phyloP scores from a whole-genome alignment of 2,797 vertebrate genomes.

The Syngnathus rostellatus region DNA sequence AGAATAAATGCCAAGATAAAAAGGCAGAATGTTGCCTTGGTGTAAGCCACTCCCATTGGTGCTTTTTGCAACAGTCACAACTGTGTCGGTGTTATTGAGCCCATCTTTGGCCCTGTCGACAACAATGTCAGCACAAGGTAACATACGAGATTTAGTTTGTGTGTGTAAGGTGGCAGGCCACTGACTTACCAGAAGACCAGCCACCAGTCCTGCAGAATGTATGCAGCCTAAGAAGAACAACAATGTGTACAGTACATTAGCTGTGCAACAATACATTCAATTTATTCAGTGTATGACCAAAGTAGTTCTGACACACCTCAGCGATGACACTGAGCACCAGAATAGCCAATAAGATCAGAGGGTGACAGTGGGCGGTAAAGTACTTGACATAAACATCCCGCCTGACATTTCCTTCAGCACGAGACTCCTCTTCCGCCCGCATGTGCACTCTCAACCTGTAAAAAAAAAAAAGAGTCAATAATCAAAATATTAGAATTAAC shows the following conservation, averaged over 20 bases:
- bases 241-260: not conserved
- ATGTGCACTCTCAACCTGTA: constrained; percentile 50
- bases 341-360: constrained; percentile 63
- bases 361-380: constrained; percentile 62
- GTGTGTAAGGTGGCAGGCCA: not conserved
- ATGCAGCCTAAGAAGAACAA: constrained; percentile 42
- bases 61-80: too few species aligned
- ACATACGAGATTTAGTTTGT: not conserved
- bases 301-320: constrained; percentile 60
- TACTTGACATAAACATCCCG: constrained; percentile 77
- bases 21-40: constrained; percentile 2
- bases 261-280: too few species aligned
- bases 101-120: constrained; percentile 29
- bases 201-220: constrained; percentile 90
- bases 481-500: not conserved
- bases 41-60: constrained; percentile 4
- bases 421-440: constrained; percentile 70
- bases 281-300: too few species aligned
- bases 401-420: constrained; percentile 74
- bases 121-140: not conserved
- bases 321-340: constrained; percentile 70
- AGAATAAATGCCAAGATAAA: constrained; percentile 41
- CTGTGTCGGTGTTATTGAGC: not conserved
- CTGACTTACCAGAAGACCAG: constrained; percentile 79
- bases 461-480: not conserved